These are phyloP conservation scores for Rhagonycha fulva DNA, from an alignment of 2,888 invertebrate species.

Conservation along the genomic window DNA sequence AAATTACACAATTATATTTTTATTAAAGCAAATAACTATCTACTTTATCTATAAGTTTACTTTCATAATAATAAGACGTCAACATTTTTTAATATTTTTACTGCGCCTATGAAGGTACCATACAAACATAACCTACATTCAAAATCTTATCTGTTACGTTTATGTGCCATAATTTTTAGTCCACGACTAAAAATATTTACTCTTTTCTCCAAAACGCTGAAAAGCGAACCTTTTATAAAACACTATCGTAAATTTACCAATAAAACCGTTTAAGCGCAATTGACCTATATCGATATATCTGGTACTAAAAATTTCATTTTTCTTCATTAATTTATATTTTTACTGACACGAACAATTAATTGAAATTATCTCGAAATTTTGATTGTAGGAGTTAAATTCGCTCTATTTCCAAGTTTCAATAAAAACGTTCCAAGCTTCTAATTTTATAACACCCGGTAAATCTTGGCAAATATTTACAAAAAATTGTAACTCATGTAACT, in stretches of 20 bases:
- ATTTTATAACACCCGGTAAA: neutral
- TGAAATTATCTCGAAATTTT: neutral
- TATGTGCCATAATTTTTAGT: neutral
- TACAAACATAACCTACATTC: slow-evolving; percentile 1
- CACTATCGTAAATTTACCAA: neutral
- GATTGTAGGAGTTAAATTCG: neutral
- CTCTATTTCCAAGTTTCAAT: neutral
- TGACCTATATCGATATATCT: slow-evolving; percentile 3
- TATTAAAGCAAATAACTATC: slow-evolving; percentile 1
- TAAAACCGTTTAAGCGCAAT: neutral
- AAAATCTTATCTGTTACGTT: neutral
- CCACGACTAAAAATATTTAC: neutral
- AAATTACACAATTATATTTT: neutral
- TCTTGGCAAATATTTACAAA: neutral
- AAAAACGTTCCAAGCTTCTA: neutral
- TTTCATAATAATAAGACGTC: neutral
- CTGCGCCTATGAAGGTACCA: neutral
- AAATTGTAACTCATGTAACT: neutral
- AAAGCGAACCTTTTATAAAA: neutral
- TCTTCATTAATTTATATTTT: neutral
- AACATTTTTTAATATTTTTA: slow-evolving; percentile 1
- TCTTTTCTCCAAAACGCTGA: neutral
- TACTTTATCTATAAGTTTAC: neutral
- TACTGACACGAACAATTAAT: neutral
- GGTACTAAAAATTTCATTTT: neutral